Base-by-base conservation (phyloP, 1,140 invertebrate genomes). In the Cotesia glomerata region DNA sequence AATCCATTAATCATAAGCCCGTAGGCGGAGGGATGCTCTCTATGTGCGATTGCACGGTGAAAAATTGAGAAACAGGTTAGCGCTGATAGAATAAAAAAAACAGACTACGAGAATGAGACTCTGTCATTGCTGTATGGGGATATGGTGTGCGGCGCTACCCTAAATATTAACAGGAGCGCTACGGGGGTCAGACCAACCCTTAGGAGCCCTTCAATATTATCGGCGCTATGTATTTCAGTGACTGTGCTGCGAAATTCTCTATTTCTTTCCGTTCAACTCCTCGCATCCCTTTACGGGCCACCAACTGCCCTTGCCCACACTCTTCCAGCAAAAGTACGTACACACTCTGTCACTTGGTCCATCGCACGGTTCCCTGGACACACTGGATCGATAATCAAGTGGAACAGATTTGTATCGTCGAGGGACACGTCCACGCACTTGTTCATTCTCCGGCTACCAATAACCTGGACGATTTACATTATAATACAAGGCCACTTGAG, bases 1-100 rank as follows among this genome's bases (percentile, higher is more conserved):
- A 70, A 80, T 77, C 75, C 75, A 80, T 80, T 80, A 80, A 80
- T 80, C 79, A 80, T 80, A 78, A 77, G 4, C 16, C 18, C 3
- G 58, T 45, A 35, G 32, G 35, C 36, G n/a, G 4, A 18, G 8
- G 16, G 18, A 26, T 14, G 26, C 35, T 56, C 65, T 58, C 16
- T 9, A 66, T 49, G n/a, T 8, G 26, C 1, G 26, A 56, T 7
- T 11, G 39, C 54, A 16, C 58, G 9, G 26, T 56, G 14, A 52
- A n/a, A 62, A 66, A 63, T 59, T 51, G 39, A 58, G 67, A 70
- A 69, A 70, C 72, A 69, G 61, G 72, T 65, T 74, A 73, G 51
- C 26, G 70, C 45, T 45, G 7, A 45, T 45, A 45, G 7, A 45
- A 9, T 9, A 7, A 45, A 45, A 45, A 45, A 45, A 45, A 45